Base-by-base conservation (phyloP, 2,113 vertebrate genomes). In the Xiphophorus maculatus region DNA sequence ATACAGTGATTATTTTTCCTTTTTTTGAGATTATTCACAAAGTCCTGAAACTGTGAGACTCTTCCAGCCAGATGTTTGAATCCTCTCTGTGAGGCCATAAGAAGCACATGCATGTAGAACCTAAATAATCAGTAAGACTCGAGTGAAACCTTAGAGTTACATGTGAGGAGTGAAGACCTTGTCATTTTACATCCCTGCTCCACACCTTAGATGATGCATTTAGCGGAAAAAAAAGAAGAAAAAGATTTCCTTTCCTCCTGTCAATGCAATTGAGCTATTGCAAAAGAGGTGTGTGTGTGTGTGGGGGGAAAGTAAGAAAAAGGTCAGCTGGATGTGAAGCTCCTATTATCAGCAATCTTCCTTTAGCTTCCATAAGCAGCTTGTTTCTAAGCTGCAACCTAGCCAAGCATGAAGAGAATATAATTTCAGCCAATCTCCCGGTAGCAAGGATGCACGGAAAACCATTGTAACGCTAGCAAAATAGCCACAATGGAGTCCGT, bases 301-400 rank as follows among this genome's bases (percentile, higher is more conserved):
- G 30, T 0, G 84, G 90, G 83, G 84, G 90, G 91, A 75, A 76
- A 87, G 80, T 73, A 82, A 77, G 83, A 90, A 90, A 94, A 94
- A 95, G 94, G 93, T 95, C 93, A 95, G 92, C 86, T 92, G 90
- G 92, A 93, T 93, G 91, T 91, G 89, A 94, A 92, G 92, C 90
- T 90, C 77, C 88, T 83, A 91, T 93, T 94, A 94, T 94, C 92
- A 88, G 91, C 84, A 85, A 94, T 93, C 92, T 92, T 91, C 81
- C 88, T 25, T 82, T 85, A 84, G 90, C 90, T 90, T 92, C 92
- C 90, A 89, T 92, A 91, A 93, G 92, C 91, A 93, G 93, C 93
- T 94, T 93, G 93, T 95, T 93, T 95, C 94, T 93, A 90, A 93
- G 92, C 92, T 94, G 93, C 94, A 91, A 93, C 91, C 91, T 93